Base-by-base conservation (phyloP, 1,140 invertebrate species). In the Euura saliciscinereae region DNA sequence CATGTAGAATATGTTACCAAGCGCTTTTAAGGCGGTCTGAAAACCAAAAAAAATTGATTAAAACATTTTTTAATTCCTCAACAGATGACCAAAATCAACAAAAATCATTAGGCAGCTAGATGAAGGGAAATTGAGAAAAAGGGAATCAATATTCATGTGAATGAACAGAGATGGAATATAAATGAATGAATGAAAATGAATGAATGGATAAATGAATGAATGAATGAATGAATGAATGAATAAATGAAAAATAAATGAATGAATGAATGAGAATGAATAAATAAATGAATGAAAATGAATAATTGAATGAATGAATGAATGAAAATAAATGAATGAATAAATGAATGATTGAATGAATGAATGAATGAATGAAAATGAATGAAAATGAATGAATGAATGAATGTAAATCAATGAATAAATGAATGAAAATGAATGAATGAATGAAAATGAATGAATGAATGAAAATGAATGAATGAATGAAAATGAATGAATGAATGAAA, bases 1-100 rank as follows among this genome's bases (percentile, higher is more conserved):
- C 84, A 86, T 86, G 67, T 84, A 86, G 51, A 86, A 77, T 77
- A 86, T 84, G 72, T 79, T 84, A 74, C 82, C 83, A 79, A 85
- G 77, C 51, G 80, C 81, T 78, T 82, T 85, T 84, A 85, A 82
- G 83, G 84, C 84, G 79, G 79, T 84, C 84, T 86, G 78, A 4
- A 76, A 78, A 44, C 74, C 13, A 74, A 45, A 73, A 69, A 45
- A 73, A 71, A 74, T 72, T 74, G 67, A 59, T 75, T 72, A 71
- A 74, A 67, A n/a, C n/a, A n/a, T n/a, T n/a, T n/a, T n/a, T n/a
- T n/a, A n/a, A n/a, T n/a, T 74, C 68, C 43, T 8, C 7, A 28
- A 6, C 8, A 45, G 10, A 69, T 43, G 43, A 69, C 43, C n/a
- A 64, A n/a, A n/a, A 64, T 8, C 51, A 64, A 7, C 51, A 64